Percentiles rank a stretch among this genome's conserved stretches.
Evolutionary conservation across 2,797 vertebrate species (phyloP).

Genomic region (Stomatorhinus walkeri): DNA sequence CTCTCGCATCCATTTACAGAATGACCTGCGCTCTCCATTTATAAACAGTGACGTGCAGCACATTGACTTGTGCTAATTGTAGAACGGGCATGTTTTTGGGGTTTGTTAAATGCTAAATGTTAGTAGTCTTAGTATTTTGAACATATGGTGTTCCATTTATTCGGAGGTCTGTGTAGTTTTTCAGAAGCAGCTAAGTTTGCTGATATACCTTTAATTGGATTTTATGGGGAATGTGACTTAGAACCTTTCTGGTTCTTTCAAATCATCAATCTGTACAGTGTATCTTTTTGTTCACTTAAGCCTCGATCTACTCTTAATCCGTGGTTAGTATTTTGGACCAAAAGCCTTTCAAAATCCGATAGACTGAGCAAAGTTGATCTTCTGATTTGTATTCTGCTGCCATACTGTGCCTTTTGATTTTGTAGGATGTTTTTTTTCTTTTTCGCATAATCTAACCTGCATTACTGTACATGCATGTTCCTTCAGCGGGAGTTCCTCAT

Average conservation of each 20-base stretch:
- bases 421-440: slow-evolving; percentile 47
- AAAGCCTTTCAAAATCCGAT: slow-evolving; percentile 62
- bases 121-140: slow-evolving; percentile 63
- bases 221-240: slow-evolving; percentile 23
- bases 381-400: slow-evolving; percentile 70
- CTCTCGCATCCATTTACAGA: not conserved
- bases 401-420: slow-evolving; percentile 62
- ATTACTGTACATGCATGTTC: slow-evolving; percentile 32
- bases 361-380: slow-evolving; percentile 68
- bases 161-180: slow-evolving; percentile 53
- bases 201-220: slow-evolving; percentile 15
- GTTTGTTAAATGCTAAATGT: slow-evolving; percentile 73
- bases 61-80: slow-evolving; percentile 63
- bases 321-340: slow-evolving; percentile 59
- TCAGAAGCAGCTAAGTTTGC: slow-evolving; percentile 8
- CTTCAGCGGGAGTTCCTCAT: slow-evolving; percentile 40
- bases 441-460: slow-evolving; percentile 50
- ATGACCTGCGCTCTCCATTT: not conserved
- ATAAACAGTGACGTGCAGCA: not conserved
- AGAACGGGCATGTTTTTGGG: slow-evolving; percentile 64
- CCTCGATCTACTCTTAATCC: slow-evolving; percentile 69
- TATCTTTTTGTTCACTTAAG: slow-evolving; percentile 57
- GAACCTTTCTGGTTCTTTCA: slow-evolving; percentile 43
- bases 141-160: slow-evolving; percentile 70
- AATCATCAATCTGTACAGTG: slow-evolving; percentile 50